Evolutionary conservation across 2,797 vertebrate genomes (phyloP).

Genomic region (Tokudaia muenninki): DNA sequence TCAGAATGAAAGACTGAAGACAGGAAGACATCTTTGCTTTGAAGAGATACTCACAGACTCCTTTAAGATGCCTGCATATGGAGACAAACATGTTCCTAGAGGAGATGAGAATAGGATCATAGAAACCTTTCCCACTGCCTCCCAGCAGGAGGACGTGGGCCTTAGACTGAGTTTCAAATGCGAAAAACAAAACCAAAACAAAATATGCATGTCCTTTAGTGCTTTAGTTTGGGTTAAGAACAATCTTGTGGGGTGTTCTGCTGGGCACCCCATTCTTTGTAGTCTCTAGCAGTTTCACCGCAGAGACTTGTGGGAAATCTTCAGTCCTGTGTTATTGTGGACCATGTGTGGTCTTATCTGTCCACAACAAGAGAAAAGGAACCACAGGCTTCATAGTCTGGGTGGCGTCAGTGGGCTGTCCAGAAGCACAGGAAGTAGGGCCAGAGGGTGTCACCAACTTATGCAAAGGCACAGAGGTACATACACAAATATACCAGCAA

Average conservation of each 20-base stretch:
- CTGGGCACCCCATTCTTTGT: background rate
- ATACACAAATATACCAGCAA: background rate
- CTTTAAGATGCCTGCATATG: background rate
- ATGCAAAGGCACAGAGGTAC: background rate
- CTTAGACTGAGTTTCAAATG: accelerated
- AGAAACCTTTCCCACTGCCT: background rate
- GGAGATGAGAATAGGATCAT: background rate
- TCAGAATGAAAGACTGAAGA: background rate
- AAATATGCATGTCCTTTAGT: background rate
- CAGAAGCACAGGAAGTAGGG: background rate
- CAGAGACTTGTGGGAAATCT: background rate
- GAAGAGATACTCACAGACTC: background rate
- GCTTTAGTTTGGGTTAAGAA: background rate
- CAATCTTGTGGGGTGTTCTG: accelerated
- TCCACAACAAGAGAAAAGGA: background rate
- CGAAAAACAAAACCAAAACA: background rate
- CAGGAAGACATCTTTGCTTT: background rate
- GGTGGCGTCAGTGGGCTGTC: accelerated
- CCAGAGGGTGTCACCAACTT: accelerated
- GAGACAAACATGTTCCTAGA: no score
- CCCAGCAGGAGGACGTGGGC: accelerated
- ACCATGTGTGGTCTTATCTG: accelerated
- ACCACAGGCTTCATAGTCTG: accelerated
- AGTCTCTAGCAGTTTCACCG: accelerated
- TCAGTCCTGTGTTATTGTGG: background rate